These are phyloP conservation scores for roundworm (Caenorhabditis elegans) DNA, from an alignment of 1,140 invertebrate genomes.

Conservation along the genomic window WBcel235 BX284602.5:6201501-6202000, in stretches of 20 bases:
- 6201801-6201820: neutral
- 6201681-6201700: neutral
- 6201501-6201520: neutral
- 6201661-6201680: neutral
- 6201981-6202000: neutral
- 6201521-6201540: neutral
- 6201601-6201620: neutral
- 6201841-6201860: neutral
- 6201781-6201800: neutral
- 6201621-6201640: neutral
- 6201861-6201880: neutral
- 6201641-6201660: neutral
- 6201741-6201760: neutral
- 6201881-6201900: neutral
- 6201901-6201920: neutral
- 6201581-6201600: neutral
- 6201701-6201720: neutral
- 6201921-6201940: neutral
- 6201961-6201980: conserved; percentile 2
- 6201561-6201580: neutral
- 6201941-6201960: neutral
- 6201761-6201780: neutral
- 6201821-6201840: neutral
- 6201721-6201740: neutral
- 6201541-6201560: conserved; percentile 3